A percentile compares a stretch with the other conserved stretches of the same genome.
These are phyloP conservation scores for Nyctalus aviator DNA, from an alignment of 2,797 vertebrate genomes.

Conservation along the genomic window DNA sequence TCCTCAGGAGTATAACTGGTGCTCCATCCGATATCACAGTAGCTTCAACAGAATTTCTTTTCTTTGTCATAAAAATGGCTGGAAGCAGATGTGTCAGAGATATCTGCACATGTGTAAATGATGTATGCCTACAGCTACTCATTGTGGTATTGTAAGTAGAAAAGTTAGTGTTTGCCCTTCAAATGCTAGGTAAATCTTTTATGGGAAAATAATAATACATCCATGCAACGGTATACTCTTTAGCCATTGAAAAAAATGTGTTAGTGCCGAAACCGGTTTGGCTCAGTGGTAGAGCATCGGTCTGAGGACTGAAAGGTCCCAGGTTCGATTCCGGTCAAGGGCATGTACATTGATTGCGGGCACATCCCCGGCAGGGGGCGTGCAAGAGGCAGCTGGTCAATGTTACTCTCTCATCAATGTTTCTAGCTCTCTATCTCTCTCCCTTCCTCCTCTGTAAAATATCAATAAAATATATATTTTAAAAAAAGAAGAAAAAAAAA, in stretches of 20 bases:
- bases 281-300: too few relatives aligned
- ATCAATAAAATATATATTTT: too few relatives aligned
- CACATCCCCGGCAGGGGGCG: too few relatives aligned
- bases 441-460: too few relatives aligned
- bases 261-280: too few relatives aligned
- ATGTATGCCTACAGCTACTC: neutral
- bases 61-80: neutral
- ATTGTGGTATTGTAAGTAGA: neutral
- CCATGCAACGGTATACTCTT: neutral
- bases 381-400: too few relatives aligned
- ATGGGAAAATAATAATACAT: constrained; percentile 11
- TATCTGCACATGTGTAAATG: neutral
- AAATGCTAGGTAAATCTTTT: neutral
- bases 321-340: too few relatives aligned
- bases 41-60: neutral
- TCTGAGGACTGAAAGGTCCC: too few relatives aligned
- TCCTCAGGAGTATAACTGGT: neutral
- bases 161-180: neutral
- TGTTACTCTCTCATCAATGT: too few relatives aligned
- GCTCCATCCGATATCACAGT: neutral
- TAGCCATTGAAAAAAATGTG: neutral
- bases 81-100: neutral
- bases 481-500: too few relatives aligned
- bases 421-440: too few relatives aligned
- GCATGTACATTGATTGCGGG: too few relatives aligned